Evolutionary conservation across 1,140 invertebrate genomes (phyloP).

Genomic region (Chionoecetes opilio): DNA sequence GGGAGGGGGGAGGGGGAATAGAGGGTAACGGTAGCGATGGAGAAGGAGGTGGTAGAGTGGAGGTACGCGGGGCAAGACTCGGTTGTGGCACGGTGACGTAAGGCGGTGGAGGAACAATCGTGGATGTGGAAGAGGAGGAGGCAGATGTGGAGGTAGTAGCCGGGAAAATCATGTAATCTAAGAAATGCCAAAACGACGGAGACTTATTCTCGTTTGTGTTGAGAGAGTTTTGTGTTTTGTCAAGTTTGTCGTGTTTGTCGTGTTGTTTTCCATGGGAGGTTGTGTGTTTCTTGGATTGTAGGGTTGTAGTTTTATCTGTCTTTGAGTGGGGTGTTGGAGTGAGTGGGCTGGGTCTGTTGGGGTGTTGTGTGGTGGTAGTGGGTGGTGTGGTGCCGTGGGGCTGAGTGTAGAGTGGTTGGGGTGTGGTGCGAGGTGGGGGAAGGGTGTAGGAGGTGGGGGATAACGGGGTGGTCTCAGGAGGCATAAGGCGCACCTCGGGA

Average conservation of each 20-base stretch:
- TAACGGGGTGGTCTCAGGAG: not conserved
- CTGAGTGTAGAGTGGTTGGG: not conserved
- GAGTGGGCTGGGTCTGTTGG: not conserved
- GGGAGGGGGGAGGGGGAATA: not conserved
- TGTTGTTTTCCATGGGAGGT: not conserved
- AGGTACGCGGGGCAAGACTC: not conserved
- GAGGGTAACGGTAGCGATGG: not conserved
- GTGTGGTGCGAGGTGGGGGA: not conserved
- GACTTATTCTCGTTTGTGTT: not conserved
- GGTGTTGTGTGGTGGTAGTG: not conserved
- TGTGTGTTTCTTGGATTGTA: not conserved
- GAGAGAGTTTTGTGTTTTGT: not conserved
- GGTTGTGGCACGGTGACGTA: not conserved
- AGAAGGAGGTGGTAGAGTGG: not conserved
- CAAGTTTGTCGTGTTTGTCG: not conserved
- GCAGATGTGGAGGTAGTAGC: not conserved
- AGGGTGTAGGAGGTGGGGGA: not conserved
- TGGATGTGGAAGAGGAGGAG: not conserved
- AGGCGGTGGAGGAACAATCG: not conserved
- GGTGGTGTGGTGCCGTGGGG: not conserved
- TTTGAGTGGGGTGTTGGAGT: not conserved
- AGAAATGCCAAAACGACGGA: not conserved
- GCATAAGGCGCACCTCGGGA: not conserved
- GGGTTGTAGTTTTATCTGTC: too few species aligned
- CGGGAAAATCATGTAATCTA: not conserved